Base-by-base conservation (phyloP, 2,113 vertebrate species). In the Gymnorhina tibicen region DNA sequence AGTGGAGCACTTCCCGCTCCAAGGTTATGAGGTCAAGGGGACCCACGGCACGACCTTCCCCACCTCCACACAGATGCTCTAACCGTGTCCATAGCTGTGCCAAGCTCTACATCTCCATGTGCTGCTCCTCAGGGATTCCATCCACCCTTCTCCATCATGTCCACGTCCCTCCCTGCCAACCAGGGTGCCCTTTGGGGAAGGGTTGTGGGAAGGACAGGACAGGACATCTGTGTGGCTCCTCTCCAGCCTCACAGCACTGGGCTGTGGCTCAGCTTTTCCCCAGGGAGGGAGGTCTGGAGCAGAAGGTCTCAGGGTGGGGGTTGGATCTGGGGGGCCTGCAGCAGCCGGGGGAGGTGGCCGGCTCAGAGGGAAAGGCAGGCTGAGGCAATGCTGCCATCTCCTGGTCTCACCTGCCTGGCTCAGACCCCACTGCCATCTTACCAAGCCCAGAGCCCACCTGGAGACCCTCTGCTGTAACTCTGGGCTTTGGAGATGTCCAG, bases 381-480 rank as follows among this genome's bases (percentile, higher is more conserved):
- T 10, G 21, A 80, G 28, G 42, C 78, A 70, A 94, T 95, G 89
- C 97, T 98, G 98, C 98, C 98, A 91, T 96, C 98, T 98, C 59
- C 95, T 97, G 98, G 97, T 85, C 74, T 55, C 44, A 80, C 52
- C 63, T 87, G 77, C 78, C 66, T 41, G n/a, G 56, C 63, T 96
- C 55, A 68, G 63, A 28, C 50, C 39, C 28, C n/a, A n/a, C 22
- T 17, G 1, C 47, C 68, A 67, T 49, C 3, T 50, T 37, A 26
- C 7, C 44, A n/a, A 49, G 69, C 26, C 60, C 81, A 62, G 59
- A 81, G 89, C 60, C 56, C 79, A 63, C 80, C 76, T n/a, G 56
- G 24, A 63, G 56, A 78, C 68, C 42, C 47, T 35, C 27, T 3
- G 3, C 30, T 41, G 9, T 39, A 58, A n/a, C 52, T 55, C 32